Percentiles rank a stretch among this genome's conserved stretches.
Conservation (phyloP, 2,888 invertebrate species). For the Scrobipalpa costella region DNA sequence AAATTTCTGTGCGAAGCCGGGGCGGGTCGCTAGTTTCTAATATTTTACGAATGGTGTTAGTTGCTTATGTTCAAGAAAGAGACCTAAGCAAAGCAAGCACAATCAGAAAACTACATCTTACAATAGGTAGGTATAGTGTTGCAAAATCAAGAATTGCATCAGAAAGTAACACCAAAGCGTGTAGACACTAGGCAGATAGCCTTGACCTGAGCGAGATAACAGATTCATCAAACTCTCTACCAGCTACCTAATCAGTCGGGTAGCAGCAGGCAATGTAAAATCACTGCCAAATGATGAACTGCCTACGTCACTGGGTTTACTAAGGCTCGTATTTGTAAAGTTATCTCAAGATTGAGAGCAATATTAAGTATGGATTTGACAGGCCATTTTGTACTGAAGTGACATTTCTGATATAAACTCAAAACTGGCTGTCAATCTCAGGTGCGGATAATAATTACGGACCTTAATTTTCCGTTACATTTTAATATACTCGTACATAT, state of each 20-base stretch:
- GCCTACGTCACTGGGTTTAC: background rate
- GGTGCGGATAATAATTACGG: no score
- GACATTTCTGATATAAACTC: no score
- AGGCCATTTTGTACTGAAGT: no score
- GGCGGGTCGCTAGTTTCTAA: no score
- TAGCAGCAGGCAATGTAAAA: background rate
- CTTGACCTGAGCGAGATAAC: background rate
- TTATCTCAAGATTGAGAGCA: no score
- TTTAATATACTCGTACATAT: no score
- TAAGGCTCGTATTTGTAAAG: no score
- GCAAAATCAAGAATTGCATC: background rate
- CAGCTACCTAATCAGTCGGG: background rate
- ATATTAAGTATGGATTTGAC: no score
- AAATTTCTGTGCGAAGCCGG: no score
- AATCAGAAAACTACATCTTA: no score
- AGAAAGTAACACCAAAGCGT: background rate
- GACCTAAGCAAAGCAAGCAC: background rate
- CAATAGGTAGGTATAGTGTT: no score
- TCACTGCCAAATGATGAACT: background rate
- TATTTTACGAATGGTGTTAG: background rate
- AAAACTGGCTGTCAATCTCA: no score
- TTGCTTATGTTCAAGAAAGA: background rate
- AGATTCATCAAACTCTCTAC: slow-evolving; percentile 2
- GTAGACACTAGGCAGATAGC: background rate
- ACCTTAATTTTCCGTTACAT: background rate